phyloP scores from a whole-genome alignment of 2,113 vertebrate genomes.

The Progne subis region DNA sequence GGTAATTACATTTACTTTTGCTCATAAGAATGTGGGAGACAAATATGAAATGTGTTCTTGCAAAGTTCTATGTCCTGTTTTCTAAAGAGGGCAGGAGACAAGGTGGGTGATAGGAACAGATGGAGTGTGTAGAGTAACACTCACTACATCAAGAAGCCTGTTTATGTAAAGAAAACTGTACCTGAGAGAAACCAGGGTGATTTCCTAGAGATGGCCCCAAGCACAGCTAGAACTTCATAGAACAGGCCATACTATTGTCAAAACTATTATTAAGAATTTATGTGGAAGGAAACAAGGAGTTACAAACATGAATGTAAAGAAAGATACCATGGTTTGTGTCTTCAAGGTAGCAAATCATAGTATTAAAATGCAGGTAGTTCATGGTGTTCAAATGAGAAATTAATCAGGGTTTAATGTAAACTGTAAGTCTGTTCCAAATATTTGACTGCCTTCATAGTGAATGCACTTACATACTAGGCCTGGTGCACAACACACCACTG shows the following conservation, averaged over 20 bases:
- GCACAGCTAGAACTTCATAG: not conserved
- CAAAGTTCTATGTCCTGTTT: not conserved
- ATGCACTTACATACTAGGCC: not conserved
- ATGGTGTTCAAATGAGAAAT: not conserved
- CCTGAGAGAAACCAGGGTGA: not conserved
- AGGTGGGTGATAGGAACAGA: rapidly evolving
- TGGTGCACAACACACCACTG: not conserved
- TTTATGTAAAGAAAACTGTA: not conserved
- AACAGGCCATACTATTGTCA: not conserved
- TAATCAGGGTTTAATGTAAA: not conserved
- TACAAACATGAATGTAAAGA: not conserved
- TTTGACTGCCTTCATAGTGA: not conserved
- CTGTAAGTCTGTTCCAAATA: not conserved
- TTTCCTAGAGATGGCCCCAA: not conserved
- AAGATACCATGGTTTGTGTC: not conserved
- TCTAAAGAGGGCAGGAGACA: not conserved
- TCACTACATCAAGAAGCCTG: not conserved
- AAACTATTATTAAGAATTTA: not conserved
- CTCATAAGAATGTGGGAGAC: not conserved
- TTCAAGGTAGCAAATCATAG: not conserved
- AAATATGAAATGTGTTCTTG: not conserved
- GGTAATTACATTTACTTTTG: not conserved
- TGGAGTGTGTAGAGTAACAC: not conserved
- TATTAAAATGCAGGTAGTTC: not conserved
- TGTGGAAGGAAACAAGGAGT: not conserved